Conservation (phyloP, 2,888 invertebrate genomes). For the Sesamia inferens region DNA sequence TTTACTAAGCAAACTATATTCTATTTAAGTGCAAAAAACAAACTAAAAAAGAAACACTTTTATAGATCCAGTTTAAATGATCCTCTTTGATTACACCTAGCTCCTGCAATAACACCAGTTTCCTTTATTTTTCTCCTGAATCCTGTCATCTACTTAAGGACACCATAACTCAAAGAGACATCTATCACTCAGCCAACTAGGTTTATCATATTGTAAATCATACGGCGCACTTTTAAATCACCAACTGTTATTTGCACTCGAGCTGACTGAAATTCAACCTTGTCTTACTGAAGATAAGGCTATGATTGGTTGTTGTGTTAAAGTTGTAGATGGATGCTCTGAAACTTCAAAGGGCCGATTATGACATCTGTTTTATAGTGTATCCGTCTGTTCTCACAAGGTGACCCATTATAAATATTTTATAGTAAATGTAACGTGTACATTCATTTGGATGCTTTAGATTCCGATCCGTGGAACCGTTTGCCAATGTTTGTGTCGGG, state of each 20-base stretch:
- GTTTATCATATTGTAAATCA: slow-evolving; percentile 78
- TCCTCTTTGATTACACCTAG: slow-evolving; percentile 9
- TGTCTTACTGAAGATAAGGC: not conserved
- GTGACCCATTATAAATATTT: slow-evolving; percentile 67
- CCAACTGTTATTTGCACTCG: slow-evolving; percentile 5
- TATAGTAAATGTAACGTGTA: slow-evolving; percentile 61
- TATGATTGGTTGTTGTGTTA: not conserved
- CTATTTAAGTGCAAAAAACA: no score
- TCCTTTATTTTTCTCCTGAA: slow-evolving; percentile 41
- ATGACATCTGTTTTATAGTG: slow-evolving; percentile 74
- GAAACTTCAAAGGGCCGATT: slow-evolving; percentile 72
- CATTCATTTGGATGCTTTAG: slow-evolving; percentile 55
- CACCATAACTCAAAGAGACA: slow-evolving; percentile 67
- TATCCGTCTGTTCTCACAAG: slow-evolving; percentile 68
- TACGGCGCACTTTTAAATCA: slow-evolving; percentile 61
- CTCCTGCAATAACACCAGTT: slow-evolving; percentile 13
- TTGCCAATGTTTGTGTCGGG: slow-evolving; percentile 43
- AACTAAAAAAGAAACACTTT: not conserved
- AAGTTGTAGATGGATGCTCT: slow-evolving; percentile 53
- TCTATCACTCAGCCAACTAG: slow-evolving; percentile 76
- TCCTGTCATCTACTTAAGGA: slow-evolving; percentile 35
- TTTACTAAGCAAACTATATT: not conserved
- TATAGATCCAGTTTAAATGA: not conserved
- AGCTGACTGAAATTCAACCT: slow-evolving; percentile 19
- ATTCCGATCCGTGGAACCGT: slow-evolving; percentile 43